Conservation (phyloP, 2,888 invertebrate genomes). For the Meta bourneti region DNA sequence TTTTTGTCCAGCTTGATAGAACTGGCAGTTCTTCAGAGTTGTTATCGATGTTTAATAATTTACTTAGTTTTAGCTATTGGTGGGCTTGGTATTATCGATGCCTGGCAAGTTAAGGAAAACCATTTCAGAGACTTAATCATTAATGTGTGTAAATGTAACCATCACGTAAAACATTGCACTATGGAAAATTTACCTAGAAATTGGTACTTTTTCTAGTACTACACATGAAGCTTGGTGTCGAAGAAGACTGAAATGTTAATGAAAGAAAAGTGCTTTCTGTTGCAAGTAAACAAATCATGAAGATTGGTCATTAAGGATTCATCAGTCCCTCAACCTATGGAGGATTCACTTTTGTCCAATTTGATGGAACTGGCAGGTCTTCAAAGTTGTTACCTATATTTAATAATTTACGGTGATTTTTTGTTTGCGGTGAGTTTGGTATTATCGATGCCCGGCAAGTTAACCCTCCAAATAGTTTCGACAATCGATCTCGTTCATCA, state of each 20-base stretch:
- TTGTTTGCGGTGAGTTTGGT: no score
- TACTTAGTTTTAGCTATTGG: no score
- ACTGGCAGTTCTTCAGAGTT: no score
- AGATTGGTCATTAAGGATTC: neutral
- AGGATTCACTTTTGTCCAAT: no score
- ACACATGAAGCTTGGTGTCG: neutral
- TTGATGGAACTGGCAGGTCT: no score
- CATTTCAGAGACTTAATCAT: neutral
- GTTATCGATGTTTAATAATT: neutral
- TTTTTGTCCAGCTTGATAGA: no score
- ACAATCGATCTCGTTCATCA: no score
- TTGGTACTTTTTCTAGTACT: neutral
- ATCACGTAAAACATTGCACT: neutral
- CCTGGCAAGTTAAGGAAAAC: neutral
- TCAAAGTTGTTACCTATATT: no score
- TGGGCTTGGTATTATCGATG: neutral
- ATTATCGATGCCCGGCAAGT: neutral
- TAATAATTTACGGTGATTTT: no score
- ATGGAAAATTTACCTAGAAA: neutral
- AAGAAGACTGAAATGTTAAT: neutral
- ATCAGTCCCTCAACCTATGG: neutral
- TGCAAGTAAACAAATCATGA: neutral
- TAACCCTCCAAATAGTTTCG: no score
- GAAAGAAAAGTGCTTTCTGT: neutral
- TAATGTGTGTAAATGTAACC: neutral